phyloP scores from a whole-genome alignment of 2,113 vertebrate genomes.

The Entelurus aequoreus region DNA sequence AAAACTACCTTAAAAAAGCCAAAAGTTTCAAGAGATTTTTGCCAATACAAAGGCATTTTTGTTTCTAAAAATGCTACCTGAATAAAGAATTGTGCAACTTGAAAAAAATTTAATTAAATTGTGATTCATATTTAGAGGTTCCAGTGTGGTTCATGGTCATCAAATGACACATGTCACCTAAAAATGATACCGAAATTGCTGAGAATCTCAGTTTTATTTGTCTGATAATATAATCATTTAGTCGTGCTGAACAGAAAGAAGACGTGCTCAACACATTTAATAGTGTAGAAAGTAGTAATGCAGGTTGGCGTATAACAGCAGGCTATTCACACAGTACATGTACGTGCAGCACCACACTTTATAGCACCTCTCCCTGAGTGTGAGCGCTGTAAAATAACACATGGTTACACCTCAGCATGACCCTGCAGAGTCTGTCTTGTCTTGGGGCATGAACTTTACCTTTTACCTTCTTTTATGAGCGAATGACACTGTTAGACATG shows the following conservation, averaged over 20 bases:
- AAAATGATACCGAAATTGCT: too few relatives aligned
- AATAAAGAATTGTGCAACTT: too few relatives aligned
- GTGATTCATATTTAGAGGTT: too few relatives aligned
- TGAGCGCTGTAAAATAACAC: conserved; percentile 50
- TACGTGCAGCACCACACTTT: conserved; percentile 26
- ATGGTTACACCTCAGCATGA: conserved; percentile 33
- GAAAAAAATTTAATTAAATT: too few relatives aligned
- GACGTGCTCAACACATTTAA: neutral
- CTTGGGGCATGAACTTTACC: conserved; percentile 23
- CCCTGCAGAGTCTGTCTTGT: conserved; percentile 9
- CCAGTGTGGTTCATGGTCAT: too few relatives aligned
- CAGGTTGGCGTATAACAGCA: conserved; percentile 16
- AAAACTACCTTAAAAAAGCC: too few relatives aligned
- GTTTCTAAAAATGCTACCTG: too few relatives aligned
- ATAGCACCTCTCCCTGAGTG: conserved; percentile 38
- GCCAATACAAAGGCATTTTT: too few relatives aligned
- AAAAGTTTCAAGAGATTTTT: too few relatives aligned
- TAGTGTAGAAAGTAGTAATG: conserved; percentile 16
- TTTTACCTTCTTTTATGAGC: neutral
- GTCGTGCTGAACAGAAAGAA: neutral
- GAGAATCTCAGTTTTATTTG: neutral
- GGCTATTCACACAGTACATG: conserved; percentile 2
- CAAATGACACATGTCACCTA: too few relatives aligned
- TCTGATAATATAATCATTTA: neutral
- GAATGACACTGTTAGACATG: neutral